Conservation (phyloP, 2,113 vertebrate genomes). For the Sinocyclocheilus anshuiensis region DNA sequence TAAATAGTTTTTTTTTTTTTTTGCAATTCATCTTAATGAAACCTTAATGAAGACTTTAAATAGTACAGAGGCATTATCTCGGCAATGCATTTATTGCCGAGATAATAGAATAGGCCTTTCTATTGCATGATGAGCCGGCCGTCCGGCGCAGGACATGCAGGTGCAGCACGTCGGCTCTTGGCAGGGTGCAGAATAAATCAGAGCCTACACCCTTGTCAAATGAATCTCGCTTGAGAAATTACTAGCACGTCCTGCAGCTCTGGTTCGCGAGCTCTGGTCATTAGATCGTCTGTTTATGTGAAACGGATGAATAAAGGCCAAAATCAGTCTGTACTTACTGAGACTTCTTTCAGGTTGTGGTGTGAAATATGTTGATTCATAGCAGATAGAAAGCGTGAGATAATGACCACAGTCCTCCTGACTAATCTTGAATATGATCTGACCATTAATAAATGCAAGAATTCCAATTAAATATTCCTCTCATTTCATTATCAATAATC, state of each 20-base stretch:
- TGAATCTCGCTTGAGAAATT: not conserved
- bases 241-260: not conserved
- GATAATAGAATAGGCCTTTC: too few species aligned
- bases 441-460: not conserved
- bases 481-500: slow-evolving; percentile 21
- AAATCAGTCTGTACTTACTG: not conserved
- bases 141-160: not conserved
- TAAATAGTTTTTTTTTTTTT: not conserved
- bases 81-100: not conserved
- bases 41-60: not conserved
- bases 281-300: not conserved
- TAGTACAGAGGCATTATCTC: slow-evolving; percentile 7
- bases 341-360: too few species aligned
- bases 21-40: not conserved
- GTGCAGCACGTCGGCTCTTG: not conserved
- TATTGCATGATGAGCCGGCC: not conserved
- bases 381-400: not conserved
- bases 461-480: slow-evolving; percentile 11
- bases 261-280: not conserved
- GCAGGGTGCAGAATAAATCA: slow-evolving; percentile 36
- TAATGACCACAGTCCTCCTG: not conserved
- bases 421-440: not conserved
- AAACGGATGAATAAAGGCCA: not conserved
- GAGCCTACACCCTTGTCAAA: slow-evolving; percentile 14
- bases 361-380: not conserved